A percentile compares a stretch with the other conserved stretches of the same genome.
Conservation (phyloP, 2,888 invertebrate species). For the Scaptomyza polygonia region DNA sequence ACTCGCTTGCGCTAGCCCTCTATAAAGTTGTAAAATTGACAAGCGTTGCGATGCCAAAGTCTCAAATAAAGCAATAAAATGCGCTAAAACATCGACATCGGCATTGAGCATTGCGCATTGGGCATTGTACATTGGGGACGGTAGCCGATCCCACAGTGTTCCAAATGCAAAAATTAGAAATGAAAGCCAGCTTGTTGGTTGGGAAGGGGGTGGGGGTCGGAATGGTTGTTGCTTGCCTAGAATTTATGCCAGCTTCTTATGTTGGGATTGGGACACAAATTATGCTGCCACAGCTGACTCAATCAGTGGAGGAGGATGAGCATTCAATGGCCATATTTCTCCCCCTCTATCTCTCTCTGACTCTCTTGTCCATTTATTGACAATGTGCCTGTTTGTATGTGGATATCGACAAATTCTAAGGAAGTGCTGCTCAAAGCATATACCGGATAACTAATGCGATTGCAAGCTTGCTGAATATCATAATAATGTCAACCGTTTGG, state of each 20-base stretch:
- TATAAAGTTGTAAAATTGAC: constrained; percentile 81
- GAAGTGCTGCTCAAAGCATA: constrained; percentile 48
- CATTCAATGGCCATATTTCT: constrained; percentile 14
- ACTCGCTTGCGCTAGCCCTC: constrained; percentile 65
- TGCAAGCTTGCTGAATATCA: constrained; percentile 46
- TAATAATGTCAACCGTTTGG: constrained; percentile 68
- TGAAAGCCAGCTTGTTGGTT: constrained; percentile 77
- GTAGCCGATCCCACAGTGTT: constrained; percentile 58
- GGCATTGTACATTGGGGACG: constrained; percentile 37
- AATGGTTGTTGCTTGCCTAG: constrained; percentile 38
- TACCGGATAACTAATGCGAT: constrained; percentile 62
- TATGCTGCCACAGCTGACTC: constrained; percentile 51
- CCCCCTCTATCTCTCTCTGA: no score
- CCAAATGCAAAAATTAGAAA: constrained; percentile 79
- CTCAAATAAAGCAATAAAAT: constrained; percentile 80
- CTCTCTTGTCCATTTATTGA: constrained; percentile 52
- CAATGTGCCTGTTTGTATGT: constrained; percentile 1
- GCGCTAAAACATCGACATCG: constrained; percentile 68
- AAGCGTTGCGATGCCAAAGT: constrained; percentile 72
- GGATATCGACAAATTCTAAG: constrained; percentile 25
- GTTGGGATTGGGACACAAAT: constrained; percentile 24
- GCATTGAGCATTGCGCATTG: constrained; percentile 24
- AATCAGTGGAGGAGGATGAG: constrained; percentile 53
- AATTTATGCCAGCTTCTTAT: constrained; percentile 64
- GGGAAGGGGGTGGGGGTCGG: no score